A percentile compares a stretch with the other conserved stretches of the same genome.
These are phyloP conservation scores for Leuciscus waleckii DNA, from an alignment of 2,797 vertebrate species.

Conservation along the genomic window DNA sequence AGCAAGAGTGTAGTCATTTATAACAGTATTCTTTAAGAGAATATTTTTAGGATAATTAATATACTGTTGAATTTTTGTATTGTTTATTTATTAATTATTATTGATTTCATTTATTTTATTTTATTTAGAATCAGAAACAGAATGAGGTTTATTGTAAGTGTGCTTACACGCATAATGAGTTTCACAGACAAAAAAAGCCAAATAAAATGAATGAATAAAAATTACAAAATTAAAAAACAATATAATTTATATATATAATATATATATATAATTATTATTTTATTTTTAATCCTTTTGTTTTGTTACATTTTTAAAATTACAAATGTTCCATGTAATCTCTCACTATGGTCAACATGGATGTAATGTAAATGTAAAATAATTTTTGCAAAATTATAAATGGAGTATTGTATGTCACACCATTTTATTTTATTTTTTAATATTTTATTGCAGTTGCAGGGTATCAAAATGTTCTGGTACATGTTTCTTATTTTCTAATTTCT, in stretches of 20 bases:
- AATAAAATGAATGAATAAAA: neutral
- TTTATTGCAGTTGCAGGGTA: neutral
- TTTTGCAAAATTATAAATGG: neutral
- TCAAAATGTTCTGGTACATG: neutral
- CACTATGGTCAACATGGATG: neutral
- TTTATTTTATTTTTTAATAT: neutral
- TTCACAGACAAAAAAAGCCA: neutral
- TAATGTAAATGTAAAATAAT: neutral
- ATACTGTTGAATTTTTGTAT: neutral
- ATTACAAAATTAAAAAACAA: neutral
- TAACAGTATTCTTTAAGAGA: neutral
- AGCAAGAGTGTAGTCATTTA: neutral
- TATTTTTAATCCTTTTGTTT: neutral
- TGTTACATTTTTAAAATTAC: neutral
- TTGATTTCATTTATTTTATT: neutral
- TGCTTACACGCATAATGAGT: neutral
- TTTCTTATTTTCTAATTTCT: neutral
- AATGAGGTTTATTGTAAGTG: neutral
- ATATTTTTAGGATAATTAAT: neutral
- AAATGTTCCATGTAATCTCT: neutral
- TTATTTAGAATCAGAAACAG: neutral
- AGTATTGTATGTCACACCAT: neutral
- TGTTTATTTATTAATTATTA: neutral
- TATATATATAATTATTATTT: too few relatives aligned
- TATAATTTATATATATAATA: neutral